Evolutionary conservation across 2,113 vertebrate species (phyloP).

Genomic region (Poeciliopsis prolifica): DNA sequence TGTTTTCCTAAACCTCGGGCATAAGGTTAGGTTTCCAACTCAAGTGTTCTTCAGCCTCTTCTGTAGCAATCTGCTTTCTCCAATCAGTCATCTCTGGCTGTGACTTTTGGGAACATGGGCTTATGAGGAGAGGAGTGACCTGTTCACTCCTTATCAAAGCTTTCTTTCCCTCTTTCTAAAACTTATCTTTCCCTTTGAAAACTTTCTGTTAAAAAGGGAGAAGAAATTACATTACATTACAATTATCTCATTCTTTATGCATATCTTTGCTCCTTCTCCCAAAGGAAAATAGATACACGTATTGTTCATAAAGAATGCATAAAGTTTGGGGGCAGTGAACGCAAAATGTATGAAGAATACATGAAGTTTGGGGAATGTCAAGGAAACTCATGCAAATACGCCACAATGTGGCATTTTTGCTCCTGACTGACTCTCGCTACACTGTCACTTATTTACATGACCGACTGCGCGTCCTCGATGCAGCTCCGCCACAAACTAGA

Average conservation of each 20-base stretch:
- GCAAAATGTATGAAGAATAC: constrained; percentile 14
- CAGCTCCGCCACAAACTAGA: constrained; percentile 19
- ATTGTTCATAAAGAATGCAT: constrained; percentile 1
- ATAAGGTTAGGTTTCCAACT: not conserved
- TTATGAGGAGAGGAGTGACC: constrained; percentile 22
- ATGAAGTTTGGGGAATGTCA: not conserved
- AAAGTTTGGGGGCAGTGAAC: not conserved
- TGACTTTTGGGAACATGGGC: not conserved
- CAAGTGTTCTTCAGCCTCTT: not conserved
- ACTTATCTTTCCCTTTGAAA: constrained; percentile 1
- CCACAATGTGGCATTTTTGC: not conserved
- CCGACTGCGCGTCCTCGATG: constrained; percentile 5
- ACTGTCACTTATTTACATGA: not conserved
- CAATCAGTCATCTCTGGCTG: constrained; percentile 18
- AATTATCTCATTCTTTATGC: not conserved
- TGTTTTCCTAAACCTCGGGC: not conserved
- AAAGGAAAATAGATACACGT: not conserved
- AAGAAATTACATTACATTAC: too few species aligned
- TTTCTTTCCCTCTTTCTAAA: constrained; percentile 8
- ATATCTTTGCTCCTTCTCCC: not conserved
- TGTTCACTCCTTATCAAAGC: constrained; percentile 23
- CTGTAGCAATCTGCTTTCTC: not conserved
- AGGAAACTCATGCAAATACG: not conserved
- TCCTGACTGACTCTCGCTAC: constrained; percentile 6
- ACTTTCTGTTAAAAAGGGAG: not conserved